phyloP scores from a whole-genome alignment of 2,888 invertebrate species.

The Argyra leucocephala region DNA sequence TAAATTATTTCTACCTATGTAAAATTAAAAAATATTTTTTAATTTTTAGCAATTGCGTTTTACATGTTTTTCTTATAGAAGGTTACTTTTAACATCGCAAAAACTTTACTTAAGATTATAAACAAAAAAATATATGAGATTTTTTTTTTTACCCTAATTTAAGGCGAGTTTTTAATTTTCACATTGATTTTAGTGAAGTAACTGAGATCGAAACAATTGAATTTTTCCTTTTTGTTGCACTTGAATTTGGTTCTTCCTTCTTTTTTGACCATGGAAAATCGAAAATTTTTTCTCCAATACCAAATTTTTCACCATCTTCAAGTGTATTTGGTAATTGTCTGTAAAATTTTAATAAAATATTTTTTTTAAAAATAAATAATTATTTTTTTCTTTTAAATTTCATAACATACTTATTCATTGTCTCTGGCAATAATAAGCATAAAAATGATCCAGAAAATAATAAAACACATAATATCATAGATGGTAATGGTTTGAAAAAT shows the following conservation, averaged over 20 bases:
- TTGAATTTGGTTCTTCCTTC: conserved; percentile 1
- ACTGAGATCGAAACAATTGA: neutral
- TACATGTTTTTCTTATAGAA: too few relatives aligned
- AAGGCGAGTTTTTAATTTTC: neutral
- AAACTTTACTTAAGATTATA: too few relatives aligned
- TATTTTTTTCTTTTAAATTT: too few relatives aligned
- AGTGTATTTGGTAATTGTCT: conserved; percentile 50
- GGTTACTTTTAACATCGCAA: too few relatives aligned
- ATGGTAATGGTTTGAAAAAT: conserved; percentile 45
- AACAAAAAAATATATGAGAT: too few relatives aligned
- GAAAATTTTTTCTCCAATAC: conserved; percentile 47
- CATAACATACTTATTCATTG: conserved; percentile 43
- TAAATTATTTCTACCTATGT: too few relatives aligned
- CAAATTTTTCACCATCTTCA: conserved; percentile 52
- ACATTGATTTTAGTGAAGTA: neutral
- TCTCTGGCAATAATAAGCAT: conserved; percentile 52
- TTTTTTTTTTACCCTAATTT: neutral
- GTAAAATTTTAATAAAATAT: conserved; percentile 21
- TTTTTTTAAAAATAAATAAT: neutral
- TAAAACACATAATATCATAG: conserved; percentile 46
- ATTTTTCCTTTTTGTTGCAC: neutral
- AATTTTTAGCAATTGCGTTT: too few relatives aligned
- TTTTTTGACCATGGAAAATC: conserved; percentile 45
- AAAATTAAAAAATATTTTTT: too few relatives aligned
- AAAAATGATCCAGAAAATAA: conserved; percentile 46